Conservation (phyloP, 2,797 vertebrate species). For the Halcyon chelicuti region DNA sequence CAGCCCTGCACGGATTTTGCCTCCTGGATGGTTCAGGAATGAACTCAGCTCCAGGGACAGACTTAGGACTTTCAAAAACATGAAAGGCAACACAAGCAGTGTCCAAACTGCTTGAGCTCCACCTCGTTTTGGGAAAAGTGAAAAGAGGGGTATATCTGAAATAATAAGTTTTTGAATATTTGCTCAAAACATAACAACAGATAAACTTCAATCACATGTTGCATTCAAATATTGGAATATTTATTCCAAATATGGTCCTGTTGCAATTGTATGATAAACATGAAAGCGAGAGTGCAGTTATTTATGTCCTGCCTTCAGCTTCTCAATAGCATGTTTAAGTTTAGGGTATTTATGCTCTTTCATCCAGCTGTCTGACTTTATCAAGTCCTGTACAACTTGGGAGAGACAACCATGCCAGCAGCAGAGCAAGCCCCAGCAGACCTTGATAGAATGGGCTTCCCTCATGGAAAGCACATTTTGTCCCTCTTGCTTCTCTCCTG, state of each 20-base stretch:
- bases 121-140: constrained; percentile 7
- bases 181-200: constrained; percentile 73
- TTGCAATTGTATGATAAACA: constrained; percentile 76
- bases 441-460: constrained; percentile 24
- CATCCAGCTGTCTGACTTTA: constrained; percentile 72
- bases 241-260: constrained; percentile 79
- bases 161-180: constrained; percentile 53
- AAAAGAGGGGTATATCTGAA: constrained; percentile 29
- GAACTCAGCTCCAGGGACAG: neutral
- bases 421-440: constrained; percentile 15
- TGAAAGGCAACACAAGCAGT: neutral
- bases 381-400: constrained; percentile 53
- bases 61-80: neutral
- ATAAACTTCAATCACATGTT: constrained; percentile 71
- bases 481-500: constrained; percentile 43
- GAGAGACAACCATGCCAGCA: constrained; percentile 46
- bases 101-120: neutral
- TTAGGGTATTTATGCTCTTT: constrained; percentile 69
- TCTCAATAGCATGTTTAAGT: constrained; percentile 71
- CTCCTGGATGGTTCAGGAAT: fast-evolving
- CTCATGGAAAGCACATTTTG: constrained; percentile 8
- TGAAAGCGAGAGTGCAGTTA: constrained; percentile 71
- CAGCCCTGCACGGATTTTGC: fast-evolving
- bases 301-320: constrained; percentile 76
- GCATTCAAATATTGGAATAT: constrained; percentile 74